These are phyloP conservation scores for Corythornis cristatus DNA, from an alignment of 2,113 vertebrate species.

Conservation along the genomic window DNA sequence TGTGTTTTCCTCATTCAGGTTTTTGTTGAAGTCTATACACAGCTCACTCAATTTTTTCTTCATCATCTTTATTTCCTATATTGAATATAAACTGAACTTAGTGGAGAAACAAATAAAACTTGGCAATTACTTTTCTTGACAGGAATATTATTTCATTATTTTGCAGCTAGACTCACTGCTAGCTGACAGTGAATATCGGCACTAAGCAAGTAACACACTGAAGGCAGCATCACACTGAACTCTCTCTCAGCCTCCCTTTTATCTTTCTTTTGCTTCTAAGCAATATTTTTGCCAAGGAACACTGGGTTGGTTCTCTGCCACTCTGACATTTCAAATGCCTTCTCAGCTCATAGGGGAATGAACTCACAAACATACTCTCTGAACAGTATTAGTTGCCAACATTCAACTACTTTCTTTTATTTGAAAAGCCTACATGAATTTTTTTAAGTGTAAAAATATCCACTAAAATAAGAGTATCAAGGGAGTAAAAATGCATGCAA, in stretches of 20 bases:
- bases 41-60: conserved; percentile 90
- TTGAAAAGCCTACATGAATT: background rate
- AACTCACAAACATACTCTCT: background rate
- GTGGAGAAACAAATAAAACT: background rate
- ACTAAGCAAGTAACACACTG: background rate
- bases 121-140: background rate
- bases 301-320: fast-evolving
- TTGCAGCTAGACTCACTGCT: background rate
- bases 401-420: background rate
- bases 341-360: background rate
- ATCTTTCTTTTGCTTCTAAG: background rate
- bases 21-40: conserved; percentile 93
- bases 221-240: background rate
- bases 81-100: conserved; percentile 9
- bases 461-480: background rate
- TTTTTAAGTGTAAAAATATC: background rate
- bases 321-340: background rate
- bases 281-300: background rate
- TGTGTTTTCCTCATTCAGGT: conserved; percentile 91
- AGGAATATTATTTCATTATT: background rate
- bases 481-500: background rate
- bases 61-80: conserved; percentile 88
- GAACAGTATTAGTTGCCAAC: background rate
- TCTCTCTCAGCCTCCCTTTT: background rate
- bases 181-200: background rate